These are phyloP conservation scores for Nomada ruficornis DNA, from an alignment of 2,888 invertebrate species.

Conservation along the genomic window DNA sequence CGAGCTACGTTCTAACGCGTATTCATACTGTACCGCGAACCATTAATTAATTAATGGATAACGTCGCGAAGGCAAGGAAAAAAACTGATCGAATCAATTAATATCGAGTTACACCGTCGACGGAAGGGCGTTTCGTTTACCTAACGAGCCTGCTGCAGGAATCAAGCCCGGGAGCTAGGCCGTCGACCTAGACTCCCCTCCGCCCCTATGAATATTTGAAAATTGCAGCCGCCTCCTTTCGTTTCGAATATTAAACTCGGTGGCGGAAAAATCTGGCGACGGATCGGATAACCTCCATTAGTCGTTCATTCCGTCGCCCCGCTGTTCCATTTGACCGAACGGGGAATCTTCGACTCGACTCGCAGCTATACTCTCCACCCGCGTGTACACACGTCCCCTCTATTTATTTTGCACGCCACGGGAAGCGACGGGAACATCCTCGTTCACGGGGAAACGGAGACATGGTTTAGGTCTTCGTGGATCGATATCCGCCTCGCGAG, in stretches of 20 bases:
- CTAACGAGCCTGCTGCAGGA: constrained; percentile 21
- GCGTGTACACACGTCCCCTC: not conserved
- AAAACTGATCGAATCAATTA: constrained; percentile 12
- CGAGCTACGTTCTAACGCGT: not conserved
- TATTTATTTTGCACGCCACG: not conserved
- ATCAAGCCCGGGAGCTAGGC: constrained; percentile 20
- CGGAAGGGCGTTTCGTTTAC: constrained; percentile 19
- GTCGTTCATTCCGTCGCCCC: not conserved
- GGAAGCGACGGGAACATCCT: not conserved
- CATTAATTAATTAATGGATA: not conserved
- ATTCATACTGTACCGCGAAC: not conserved
- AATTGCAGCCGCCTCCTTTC: constrained; percentile 28
- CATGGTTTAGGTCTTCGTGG: not conserved
- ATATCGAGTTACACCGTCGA: not conserved
- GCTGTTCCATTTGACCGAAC: constrained; percentile 2
- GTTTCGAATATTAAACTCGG: constrained; percentile 34
- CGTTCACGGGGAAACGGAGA: not conserved
- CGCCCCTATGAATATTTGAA: constrained; percentile 23
- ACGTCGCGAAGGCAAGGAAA: not conserved
- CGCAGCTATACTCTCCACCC: not conserved
- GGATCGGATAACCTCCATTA: constrained; percentile 25
- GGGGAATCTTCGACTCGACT: not conserved
- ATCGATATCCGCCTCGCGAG: constrained; percentile 37
- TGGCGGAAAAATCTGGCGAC: constrained; percentile 11
- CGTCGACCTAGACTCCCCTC: constrained; percentile 14